Evolutionary conservation across 1,140 invertebrate genomes (phyloP), one percentile per base, ranked within the genome.

Genomic region (Tetragnatha versicolor): DNA sequence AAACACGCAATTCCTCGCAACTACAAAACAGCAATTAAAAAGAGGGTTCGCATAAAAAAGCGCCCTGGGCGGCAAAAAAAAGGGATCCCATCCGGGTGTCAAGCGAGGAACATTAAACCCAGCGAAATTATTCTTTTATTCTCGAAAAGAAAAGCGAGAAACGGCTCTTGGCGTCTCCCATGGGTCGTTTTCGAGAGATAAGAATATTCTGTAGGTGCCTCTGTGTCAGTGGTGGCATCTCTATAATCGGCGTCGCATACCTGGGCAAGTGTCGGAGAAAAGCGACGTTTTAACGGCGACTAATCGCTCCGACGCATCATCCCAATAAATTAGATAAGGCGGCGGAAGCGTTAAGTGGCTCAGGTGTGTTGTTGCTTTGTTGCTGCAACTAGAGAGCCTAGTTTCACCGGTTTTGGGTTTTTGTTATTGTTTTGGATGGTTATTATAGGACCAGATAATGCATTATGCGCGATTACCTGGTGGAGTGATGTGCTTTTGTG

Each of bases 261-360:
- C 51, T 70, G 10, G 35, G 39, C n/a, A 47, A 27, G 51, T 60
- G 53, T 73, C 51, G 69, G 42, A 68, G 47, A 37, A 66, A 66
- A 27, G 35, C 12, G 29, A 35, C 25, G 29, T 73, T 73, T 73
- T 45, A 47, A 60, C 51, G 69, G 35, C 53, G 4, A 73, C 69
- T 73, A 60, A 73, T 73, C 69, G 58, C 17, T 17, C 0, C 27
- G 51, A 25, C 58, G 22, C 37, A 73, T 73, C 69, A 33, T 25
- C 53, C 51, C 39, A 51, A 39, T 73, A 73, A 73, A 73, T 73
- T 73, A 73, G 53, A 65, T 65, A 65, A 65, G 55, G 2, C 29
- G n/a, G 10, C 55, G 9, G 42, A 65, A 45, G 42, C 27, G 61
- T 31, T 58, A 58, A 58, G 55, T 58, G 55, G 29, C 31, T 29